phyloP scores from a whole-genome alignment of 2,888 invertebrate species.

The Sceliomorpha sp. region DNA sequence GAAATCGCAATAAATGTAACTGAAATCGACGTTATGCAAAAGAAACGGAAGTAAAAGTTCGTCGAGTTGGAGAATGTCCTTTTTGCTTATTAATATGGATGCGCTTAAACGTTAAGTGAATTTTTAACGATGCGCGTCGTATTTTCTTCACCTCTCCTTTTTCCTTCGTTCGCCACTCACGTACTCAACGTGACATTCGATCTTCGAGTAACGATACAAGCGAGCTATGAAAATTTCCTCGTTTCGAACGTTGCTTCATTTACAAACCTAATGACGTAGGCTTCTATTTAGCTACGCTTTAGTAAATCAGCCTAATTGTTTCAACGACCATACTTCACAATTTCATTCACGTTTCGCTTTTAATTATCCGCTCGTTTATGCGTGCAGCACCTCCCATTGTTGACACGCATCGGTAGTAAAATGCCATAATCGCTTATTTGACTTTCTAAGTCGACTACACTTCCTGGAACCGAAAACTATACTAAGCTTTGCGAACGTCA shows the following conservation, averaged over 20 bases:
- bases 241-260: constrained; percentile 25
- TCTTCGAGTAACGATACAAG: constrained; percentile 35
- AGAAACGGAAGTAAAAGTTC: constrained; percentile 56
- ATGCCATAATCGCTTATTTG: constrained; percentile 43
- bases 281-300: constrained; percentile 20
- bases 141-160: constrained; percentile 25
- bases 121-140: constrained; percentile 52
- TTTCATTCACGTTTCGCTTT: constrained; percentile 26
- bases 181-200: constrained; percentile 48
- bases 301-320: constrained; percentile 22
- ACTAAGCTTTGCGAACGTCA: background rate
- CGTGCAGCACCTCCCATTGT: constrained; percentile 23
- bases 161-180: constrained; percentile 35
- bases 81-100: constrained; percentile 57
- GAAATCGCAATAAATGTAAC: constrained; percentile 41
- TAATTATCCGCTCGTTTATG: constrained; percentile 36
- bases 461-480: constrained; percentile 28
- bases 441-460: constrained; percentile 36
- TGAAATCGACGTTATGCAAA: constrained; percentile 36
- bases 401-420: constrained; percentile 46
- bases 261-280: background rate
- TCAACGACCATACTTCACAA: constrained; percentile 22
- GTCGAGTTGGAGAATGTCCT: constrained; percentile 47
- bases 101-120: constrained; percentile 45
- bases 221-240: constrained; percentile 11